Conservation (phyloP, 2,113 vertebrate species). For the Microcebus tavaratra region DNA sequence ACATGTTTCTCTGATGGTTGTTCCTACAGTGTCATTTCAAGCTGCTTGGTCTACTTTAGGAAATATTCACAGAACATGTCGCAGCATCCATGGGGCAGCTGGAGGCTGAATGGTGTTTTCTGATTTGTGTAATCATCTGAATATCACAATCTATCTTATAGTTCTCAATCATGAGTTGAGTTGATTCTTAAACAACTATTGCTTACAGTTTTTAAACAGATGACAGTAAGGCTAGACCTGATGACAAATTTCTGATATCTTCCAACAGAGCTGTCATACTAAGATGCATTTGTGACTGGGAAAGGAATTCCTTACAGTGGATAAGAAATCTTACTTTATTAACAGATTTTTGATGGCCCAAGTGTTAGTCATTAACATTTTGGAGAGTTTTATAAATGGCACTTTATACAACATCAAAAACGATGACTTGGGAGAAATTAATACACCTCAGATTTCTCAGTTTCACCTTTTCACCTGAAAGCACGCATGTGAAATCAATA, state of each 20-base stretch:
- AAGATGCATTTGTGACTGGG: not conserved
- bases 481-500: conserved; percentile 54
- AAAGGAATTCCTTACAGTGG: not conserved
- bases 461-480: conserved; percentile 51
- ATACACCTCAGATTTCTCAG: conserved; percentile 3
- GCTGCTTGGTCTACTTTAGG: not conserved
- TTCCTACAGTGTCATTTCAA: not conserved
- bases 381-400: conserved; percentile 38
- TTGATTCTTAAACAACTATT: not conserved
- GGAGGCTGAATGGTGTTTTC: not conserved
- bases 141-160: not conserved
- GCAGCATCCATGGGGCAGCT: not conserved
- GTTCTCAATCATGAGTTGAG: not conserved
- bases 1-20: not conserved
- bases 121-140: not conserved
- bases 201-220: not conserved
- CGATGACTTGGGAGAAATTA: conserved; percentile 42
- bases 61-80: not conserved
- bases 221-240: not conserved
- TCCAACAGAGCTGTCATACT: not conserved
- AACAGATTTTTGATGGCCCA: not conserved
- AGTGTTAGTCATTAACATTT: conserved; percentile 36
- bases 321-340: not conserved
- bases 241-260: not conserved
- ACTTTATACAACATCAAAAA: conserved; percentile 6